Conservation (phyloP, 1,140 invertebrate genomes). For the Subanguina moxae region DNA sequence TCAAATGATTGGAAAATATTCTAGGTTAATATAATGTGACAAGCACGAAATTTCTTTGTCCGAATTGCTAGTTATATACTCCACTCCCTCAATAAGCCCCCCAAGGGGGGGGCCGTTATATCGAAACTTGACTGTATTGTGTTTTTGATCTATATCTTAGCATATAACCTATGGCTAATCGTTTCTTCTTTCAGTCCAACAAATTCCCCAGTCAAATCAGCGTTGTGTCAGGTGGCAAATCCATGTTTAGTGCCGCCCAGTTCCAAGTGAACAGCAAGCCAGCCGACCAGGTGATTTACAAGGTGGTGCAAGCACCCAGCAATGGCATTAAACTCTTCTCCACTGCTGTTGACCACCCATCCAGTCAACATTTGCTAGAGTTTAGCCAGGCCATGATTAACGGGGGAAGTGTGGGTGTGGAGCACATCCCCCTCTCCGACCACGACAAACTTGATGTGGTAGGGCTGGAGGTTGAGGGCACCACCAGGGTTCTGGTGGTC, state of each 20-base stretch:
- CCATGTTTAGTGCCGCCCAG: constrained; percentile 24
- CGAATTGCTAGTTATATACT: no score
- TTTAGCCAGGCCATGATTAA: constrained; percentile 16
- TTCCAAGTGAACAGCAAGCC: constrained; percentile 30
- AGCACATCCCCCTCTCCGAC: constrained; percentile 40
- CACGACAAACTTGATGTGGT: constrained; percentile 15
- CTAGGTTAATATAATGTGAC: no score
- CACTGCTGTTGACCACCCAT: neutral
- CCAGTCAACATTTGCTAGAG: neutral
- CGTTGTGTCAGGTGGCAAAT: constrained; percentile 47
- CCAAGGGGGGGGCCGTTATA: no score
- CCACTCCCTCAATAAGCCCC: no score
- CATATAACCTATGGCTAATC: no score
- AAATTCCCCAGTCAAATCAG: constrained; percentile 37
- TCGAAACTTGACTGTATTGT: no score
- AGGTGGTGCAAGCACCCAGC: constrained; percentile 32
- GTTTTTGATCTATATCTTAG: no score
- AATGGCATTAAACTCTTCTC: constrained; percentile 26
- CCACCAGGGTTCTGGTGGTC: constrained; percentile 41
- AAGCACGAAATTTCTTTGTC: no score
- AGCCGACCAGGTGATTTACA: constrained; percentile 43
- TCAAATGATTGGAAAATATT: no score
- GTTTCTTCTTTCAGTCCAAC: constrained; percentile 28
- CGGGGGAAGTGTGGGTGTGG: constrained; percentile 42
- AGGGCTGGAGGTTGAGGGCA: neutral